Conservation (phyloP, 1,140 invertebrate genomes). For the Glossosoma conforme region DNA sequence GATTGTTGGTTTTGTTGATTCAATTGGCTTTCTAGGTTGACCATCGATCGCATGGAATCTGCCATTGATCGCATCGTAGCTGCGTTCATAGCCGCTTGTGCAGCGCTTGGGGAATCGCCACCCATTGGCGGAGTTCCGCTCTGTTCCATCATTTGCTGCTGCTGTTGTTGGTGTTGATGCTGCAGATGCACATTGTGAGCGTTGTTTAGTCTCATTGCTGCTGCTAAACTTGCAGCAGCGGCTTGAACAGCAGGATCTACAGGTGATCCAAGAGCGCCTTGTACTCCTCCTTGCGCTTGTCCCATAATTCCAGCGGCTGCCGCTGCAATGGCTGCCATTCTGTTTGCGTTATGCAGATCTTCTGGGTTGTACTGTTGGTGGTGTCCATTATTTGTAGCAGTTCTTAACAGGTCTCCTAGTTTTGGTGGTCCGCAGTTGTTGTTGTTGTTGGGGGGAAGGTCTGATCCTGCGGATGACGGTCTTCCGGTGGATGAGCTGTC, state of each 20-base stretch:
- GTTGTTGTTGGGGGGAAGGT: constrained; percentile 63
- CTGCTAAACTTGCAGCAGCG: constrained; percentile 71
- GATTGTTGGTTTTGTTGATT: constrained; percentile 49
- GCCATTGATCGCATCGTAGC: constrained; percentile 35
- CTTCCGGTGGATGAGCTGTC: constrained; percentile 76
- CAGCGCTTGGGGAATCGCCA: constrained; percentile 38
- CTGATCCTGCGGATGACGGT: constrained; percentile 71
- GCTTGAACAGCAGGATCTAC: constrained; percentile 58
- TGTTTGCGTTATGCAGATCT: constrained; percentile 63
- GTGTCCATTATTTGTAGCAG: constrained; percentile 48
- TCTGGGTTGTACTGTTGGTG: constrained; percentile 64
- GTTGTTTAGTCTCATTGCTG: constrained; percentile 67
- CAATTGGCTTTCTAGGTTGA: constrained; percentile 35
- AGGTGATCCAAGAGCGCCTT: constrained; percentile 36
- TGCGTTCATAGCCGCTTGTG: constrained; percentile 40
- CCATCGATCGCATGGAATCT: constrained; percentile 35
- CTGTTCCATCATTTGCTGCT: constrained; percentile 42
- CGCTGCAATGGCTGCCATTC: constrained; percentile 70
- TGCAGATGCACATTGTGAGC: constrained; percentile 39
- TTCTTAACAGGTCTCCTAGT: constrained; percentile 62
- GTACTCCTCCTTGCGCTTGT: constrained; percentile 51
- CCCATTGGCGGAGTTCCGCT: constrained; percentile 39
- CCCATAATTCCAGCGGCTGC: constrained; percentile 64
- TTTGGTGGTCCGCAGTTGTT: constrained; percentile 71
- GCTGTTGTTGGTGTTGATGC: constrained; percentile 53